Evolutionary conservation across 1,140 invertebrate genomes (phyloP), one percentile per base, ranked within the genome.

Genomic region (Phocides pigmalion): DNA sequence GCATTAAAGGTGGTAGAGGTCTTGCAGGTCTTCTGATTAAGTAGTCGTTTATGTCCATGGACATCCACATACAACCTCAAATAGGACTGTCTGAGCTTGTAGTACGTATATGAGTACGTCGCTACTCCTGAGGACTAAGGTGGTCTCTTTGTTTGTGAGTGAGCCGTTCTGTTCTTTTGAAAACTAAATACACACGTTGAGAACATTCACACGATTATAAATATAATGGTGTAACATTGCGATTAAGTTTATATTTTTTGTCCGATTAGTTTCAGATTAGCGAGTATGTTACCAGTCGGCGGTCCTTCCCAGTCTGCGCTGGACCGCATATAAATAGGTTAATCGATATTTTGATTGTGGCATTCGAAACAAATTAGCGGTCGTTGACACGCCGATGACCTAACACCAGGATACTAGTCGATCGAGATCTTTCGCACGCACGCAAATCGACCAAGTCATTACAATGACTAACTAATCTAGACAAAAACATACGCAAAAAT

Each of bases 391-490:
- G 46, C 64, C 56, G 71, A 70, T 75, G 72, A 78, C 72, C 74
- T 74, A 75, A 72, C 67, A 68, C 72, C 77, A 77, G 74, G 74
- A 82, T 82, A 78, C 76, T 72, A 70, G 49, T 51, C 62, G 66
- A 71, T 72, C 66, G 72, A 73, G 69, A 78, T 77, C 68, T 74
- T 82, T 81, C 74, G 75, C 81, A 81, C 73, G 81, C 74, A 72
- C 61, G 19, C 51, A 25, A 62, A 63, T 62, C 68, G 54, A 72
- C 68, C 70, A 74, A 78, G 70, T 80, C 77, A 80, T 74, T 69
- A 70, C 54, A 70, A 69, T 74, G 74, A 78, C 68, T 81, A 59
- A 59, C 22, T 22, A 46, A 46, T 46, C 41, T 15, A 19, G 1
- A 35, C 44, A 61, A 49, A 61, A 61, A 61, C 42, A 22, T 49